Evolutionary conservation across 1,140 invertebrate species (phyloP), one percentile per base, ranked within the genome.

Genomic region (Sarcophaga bullata): DNA sequence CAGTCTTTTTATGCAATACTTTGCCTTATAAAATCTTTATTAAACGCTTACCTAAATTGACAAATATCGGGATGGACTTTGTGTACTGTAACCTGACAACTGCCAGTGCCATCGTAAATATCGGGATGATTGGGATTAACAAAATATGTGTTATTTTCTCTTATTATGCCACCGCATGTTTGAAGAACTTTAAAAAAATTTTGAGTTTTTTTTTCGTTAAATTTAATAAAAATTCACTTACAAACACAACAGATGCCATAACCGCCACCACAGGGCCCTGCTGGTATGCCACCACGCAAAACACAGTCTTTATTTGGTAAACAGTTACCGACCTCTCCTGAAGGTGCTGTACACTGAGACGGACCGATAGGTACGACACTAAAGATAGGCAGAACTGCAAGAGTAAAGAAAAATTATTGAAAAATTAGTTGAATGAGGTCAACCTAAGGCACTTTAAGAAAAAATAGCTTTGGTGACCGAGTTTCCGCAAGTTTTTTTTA

Each of bases 141-240:
- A 86, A 97, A 97, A 86, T 96, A 96, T 0, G 95, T 96, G 7
- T 94, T 94, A 88, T 97, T 97, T 86, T 96, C 94, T 17, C 92
- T 91, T 0, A 95, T 95, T 4, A 92, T 93, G 50, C 93, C 94
- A 0, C 95, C 95, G 84, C 96, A 97, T 0, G 94, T 93, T 25
- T 93, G 92, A 83, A 95, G 92, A 88, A 96, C 95, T 96, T 86
- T 6, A 78, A 83, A 73, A 6, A 78, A 72, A 1, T 76, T 62
- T 58, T 54, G 3, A 17, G 76, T 72, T 84, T 13, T 52, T 81
- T 49, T 50, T 17, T 58, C 80, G 13, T 37, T 4, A 37, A 37
- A 15, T 52, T 85, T 87, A 80, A 11, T 15, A 50, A 52, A 0
- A 52, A 19, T 8, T 17, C 49, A 78, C 76, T 86, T 86, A 90